Evolutionary conservation across 1,140 invertebrate genomes (phyloP), one percentile per base, ranked within the genome.

Genomic region (Lepidostoma basale): DNA sequence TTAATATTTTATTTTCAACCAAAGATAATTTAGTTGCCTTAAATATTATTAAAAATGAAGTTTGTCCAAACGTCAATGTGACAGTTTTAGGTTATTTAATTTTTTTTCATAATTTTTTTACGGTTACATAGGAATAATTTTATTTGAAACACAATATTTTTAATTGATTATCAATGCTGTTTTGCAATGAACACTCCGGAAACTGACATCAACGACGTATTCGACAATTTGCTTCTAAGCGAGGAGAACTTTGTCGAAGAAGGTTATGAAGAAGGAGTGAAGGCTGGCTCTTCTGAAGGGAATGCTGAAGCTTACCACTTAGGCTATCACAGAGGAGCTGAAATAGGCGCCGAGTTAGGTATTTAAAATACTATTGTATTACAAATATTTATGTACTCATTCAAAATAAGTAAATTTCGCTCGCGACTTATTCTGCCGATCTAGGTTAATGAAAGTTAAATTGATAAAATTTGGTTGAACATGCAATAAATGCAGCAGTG

Each of bases 291-390:
- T 1, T 52, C 18, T 16, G 54, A 84, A 73, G 88, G 86, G 2
- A 88, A 85, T 75, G 74, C 83, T 18, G 88, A 89, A 75, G 88
- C 83, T 0, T 88, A 85, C 69, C 85, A 87, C 73, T 79, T 89
- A 59, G 89, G 88, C 12, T 88, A 87, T 73, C 86, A 88, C 59
- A 82, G 85, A 74, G 88, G 89, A 3, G 81, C 84, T 16, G 85
- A 88, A 76, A 74, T 90, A 10, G 88, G 88, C 3, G 81, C 84
- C 47, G 87, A 90, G 78, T 68, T 90, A 14, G 88, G 82, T 82
- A 75, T n/a, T n/a, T n/a, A n/a, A n/a, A 70, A 25, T n/a, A 6
- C 25, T 33, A 6, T 33, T 6, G 30, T 18, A 65, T 28, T 26
- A 18, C 16, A 64, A 28, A 25, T 5, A 47, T 28, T 10, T 40